Base-by-base conservation (phyloP, 2,888 invertebrate genomes). In the Hemistola chrysoprasaria region DNA sequence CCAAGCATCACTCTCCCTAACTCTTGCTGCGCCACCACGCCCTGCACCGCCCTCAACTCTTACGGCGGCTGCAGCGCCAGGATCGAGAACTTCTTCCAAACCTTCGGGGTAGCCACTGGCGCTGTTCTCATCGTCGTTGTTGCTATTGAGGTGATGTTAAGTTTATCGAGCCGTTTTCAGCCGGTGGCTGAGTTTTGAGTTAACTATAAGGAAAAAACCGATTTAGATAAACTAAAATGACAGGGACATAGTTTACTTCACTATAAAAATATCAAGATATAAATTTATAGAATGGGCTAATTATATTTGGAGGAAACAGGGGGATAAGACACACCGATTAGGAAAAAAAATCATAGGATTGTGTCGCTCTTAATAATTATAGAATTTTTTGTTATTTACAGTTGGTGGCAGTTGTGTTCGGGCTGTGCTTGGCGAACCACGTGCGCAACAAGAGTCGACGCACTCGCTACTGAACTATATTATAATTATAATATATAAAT, bases 401-500 rank as follows among this genome's bases (percentile, higher is more conserved):
- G 94, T 78, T 95, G 59, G 78, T 94, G 47, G 94, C 94, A 1
- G 94, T 96, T 11, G 91, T 96, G 47, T 95, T 97, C 70, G 95
- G 95, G 2, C 93, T 97, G 65, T 97, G 95, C 68, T 81, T 98
- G 66, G 95, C 95, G 8, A 94, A 95, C 74, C 94, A 95, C 67
- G 95, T 96, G 59, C 92, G 93, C 73, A 96, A 96, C 78, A 93
- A 93, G 56, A 90, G 91, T 65, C 90, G 94, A 64, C 90, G 94
- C 61, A 44, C 78, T 1, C 72, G 66, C 29, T 86, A 85, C 65
- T 87, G 65, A 42, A 62, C n/a, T 11, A 40, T 40, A n/a, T n/a
- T n/a, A n/a, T n/a, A n/a, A n/a, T n/a, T n/a, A n/a, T n/a, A n/a
- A n/a, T n/a, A n/a, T n/a, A n/a, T n/a, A n/a, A n/a, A n/a, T n/a